Base-by-base conservation (phyloP, 1,140 invertebrate species). In the Hylyphantes graminicola region DNA sequence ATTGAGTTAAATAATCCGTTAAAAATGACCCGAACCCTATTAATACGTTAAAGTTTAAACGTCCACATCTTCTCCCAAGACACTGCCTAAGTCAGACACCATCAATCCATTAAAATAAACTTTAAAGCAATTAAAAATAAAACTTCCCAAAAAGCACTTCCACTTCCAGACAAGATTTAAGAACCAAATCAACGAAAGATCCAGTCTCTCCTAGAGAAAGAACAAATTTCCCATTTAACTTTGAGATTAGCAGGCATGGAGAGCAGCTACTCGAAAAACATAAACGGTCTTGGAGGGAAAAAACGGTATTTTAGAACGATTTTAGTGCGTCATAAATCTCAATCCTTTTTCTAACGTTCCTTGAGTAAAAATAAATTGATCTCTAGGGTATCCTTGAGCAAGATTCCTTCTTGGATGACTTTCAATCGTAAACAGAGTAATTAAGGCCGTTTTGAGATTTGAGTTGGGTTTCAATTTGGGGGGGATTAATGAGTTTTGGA, bases 261-360 rank as follows among this genome's bases (percentile, higher is more conserved):
- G 72, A 57, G 72, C 59, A 74, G 55, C 74, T 48, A 63, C 51
- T 76, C 74, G 74, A 76, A 76, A 76, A 76, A 76, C 74, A 76
- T 76, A 76, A 76, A 64, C 61, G 74, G 72, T 74, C 19, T 13
- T 7, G 48, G 50, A 57, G 57, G 57, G 35, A 50, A 67, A 67
- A 70, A 53, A 17, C 15, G 21, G 21, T 17, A 21, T 67, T 72
- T 72, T 72, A 72, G 10, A 21, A 50, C 51, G 55, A 57, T 74
- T 76, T 76, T 76, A 76, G 17, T 63, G 59, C 74, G 35, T 51
- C 50, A 78, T 78, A 78, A 78, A 78, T 78, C 53, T 78, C 54
- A 61, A 54, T 7, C 48, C 55, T 48, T 55, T 53, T 21, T n/a
- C 35, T 67, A 78, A 78, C 64, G 64, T 55, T 67, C 57, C 64